Base-by-base conservation (phyloP, 2,888 invertebrate genomes). In the Scaptomyza polygonia region DNA sequence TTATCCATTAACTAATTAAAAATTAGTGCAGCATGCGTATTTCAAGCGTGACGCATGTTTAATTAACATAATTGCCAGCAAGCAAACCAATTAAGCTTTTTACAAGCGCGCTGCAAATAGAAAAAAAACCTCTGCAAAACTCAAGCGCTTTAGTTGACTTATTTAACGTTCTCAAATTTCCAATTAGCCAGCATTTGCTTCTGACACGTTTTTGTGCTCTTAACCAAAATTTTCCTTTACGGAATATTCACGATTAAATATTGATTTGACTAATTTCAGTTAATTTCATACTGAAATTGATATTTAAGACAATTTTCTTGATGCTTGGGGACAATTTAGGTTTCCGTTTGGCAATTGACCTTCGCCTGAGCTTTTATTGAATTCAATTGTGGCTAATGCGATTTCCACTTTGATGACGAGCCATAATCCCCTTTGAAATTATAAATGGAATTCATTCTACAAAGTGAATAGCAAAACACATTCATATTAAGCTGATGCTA, bases 1-100 rank as follows among this genome's bases (percentile, higher is more conserved):
- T 49, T 32, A 42, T 56, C 53, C 45, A 72, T 72, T 77, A 66
- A 51, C 73, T 77, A 58, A 72, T 77, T 72, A 42, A 52, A 39
- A 72, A 72, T 39, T 56, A 56, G 40, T 53, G 44, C 56, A 36
- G 47, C 21, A 43, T 48, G 58, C 52, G 34, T 39, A 65, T 72
- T 84, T 47, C 16, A 51, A 54, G 58, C 66, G 62, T 58, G 43
- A 59, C 36, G 34, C 42, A 53, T 71, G 61, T 66, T 85, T 82
- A 79, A 85, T 79, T 74, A 82, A 65, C 79, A 67, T 82, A 79
- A 85, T 79, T 67, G 54, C 70, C 21, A 18, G n/a, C 16, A 32
- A 21, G 54, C 55, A 62, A 54, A 58, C 53, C 70, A 80, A 73
- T 84, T 73, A 62, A 84, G 77, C 70, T 81, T 73, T 48, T 34